Base-by-base conservation (phyloP, 2,797 vertebrate genomes). In the Periophthalmus magnuspinnatus region DNA sequence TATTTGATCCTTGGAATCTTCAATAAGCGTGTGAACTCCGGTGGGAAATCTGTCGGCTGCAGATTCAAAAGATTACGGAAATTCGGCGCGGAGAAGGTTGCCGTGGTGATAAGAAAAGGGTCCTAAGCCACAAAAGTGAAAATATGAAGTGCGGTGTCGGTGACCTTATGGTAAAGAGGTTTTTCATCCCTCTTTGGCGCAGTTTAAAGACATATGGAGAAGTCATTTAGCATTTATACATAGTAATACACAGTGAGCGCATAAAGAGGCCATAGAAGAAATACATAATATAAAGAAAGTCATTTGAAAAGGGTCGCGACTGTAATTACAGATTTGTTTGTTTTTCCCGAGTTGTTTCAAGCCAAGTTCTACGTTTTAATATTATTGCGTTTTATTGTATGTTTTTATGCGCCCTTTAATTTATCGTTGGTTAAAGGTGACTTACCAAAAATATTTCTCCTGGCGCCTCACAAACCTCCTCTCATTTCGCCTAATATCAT, bases 41-140 rank as follows among this genome's bases (percentile, higher is more conserved):
- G 80, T 82, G 90, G 89, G 91, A 90, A 91, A 93, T 90, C 79
- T 85, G 77, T 81, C 87, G 83, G 89, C 83, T 83, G 80, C 81
- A 80, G 82, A 89, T 86, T 87, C 84, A 70, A 80, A 85, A 88
- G 84, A 91, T 91, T 81, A 86, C 71, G 63, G 76, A 91, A 88
- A 87, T 82, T 85, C 70, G 69, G 77, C 83, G 74, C 68, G 71
- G 86, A 85, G 81, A 78, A 83, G 77, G 72, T 74, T 80, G 79
- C 77, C 82, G 68, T 67, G 81, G 76, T 68, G 59, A 48, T 68
- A 60, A 47, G 72, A 67, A 68, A 79, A 68, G 80, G 77, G 66
- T 79, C 74, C 75, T 80, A 82, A 84, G 79, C 83, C 48, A 61
- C 83, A 67, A 86, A 85, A 84, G 72, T 75, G 81, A 74, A 83